A percentile compares a stretch with the other conserved stretches of the same genome.
phyloP scores from a whole-genome alignment of 2,888 invertebrate species.

The Mactromeris polynyma region DNA sequence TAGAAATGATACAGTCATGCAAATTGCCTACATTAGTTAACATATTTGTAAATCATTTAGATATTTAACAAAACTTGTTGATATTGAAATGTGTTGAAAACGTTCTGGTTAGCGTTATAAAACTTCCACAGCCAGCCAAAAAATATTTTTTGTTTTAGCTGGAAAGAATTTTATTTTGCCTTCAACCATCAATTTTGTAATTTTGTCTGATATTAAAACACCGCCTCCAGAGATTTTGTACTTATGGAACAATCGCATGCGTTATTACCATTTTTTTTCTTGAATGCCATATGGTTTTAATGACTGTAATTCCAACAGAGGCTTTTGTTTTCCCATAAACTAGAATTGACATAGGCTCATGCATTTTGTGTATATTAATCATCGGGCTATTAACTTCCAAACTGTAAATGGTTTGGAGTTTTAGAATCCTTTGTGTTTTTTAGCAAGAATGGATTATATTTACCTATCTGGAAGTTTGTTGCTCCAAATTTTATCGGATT shows the following conservation, averaged over 20 bases:
- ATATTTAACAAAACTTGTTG: neutral
- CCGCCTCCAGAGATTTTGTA: neutral
- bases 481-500: neutral
- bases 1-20: too few relatives aligned
- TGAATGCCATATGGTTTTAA: slow-evolving; percentile 35
- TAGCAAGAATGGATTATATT: slow-evolving; percentile 16
- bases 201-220: slow-evolving; percentile 1
- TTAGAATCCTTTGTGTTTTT: slow-evolving; percentile 43
- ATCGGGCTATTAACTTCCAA: slow-evolving; percentile 33
- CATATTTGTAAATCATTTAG: neutral
- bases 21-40: too few relatives aligned
- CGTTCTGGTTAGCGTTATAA: neutral
- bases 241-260: slow-evolving; percentile 10
- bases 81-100: neutral
- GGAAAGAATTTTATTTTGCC: neutral
- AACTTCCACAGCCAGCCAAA: neutral
- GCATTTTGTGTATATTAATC: slow-evolving; percentile 35
- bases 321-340: slow-evolving; percentile 38
- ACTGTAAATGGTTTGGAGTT: slow-evolving; percentile 31
- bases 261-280: neutral
- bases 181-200: neutral
- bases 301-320: slow-evolving; percentile 1
- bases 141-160: neutral
- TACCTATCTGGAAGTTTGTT: slow-evolving; percentile 16
- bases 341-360: slow-evolving; percentile 40